Base-by-base conservation (phyloP, 2,797 vertebrate species). In the Garrulus glandarius region DNA sequence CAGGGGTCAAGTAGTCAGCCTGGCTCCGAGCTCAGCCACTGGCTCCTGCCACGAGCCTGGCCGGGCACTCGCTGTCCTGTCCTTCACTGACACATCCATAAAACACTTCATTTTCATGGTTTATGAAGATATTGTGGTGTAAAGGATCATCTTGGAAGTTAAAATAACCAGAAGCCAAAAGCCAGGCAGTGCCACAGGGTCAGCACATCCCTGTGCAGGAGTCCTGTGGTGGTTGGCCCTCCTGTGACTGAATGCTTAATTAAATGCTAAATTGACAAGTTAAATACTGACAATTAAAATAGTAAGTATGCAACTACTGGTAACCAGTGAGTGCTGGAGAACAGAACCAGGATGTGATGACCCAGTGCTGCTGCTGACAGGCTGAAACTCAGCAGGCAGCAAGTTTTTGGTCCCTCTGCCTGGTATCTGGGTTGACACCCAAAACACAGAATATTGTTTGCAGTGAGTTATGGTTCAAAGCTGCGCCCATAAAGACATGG, bases 331-430 rank as follows among this genome's bases (percentile, higher is more conserved):
- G 24, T 43, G 14, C 24, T 1, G 1, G 12, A 70, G n/a, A 69
- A 24, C 7, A 69, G 27, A 59, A 39, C 32, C 9, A 17, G 43
- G 15, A 17, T 43, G 17, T 15, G 32, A 63, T 39, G 65, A 27
- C 5, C 29, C 78, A 18, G 43, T 6, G 13, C 21, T 79, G 36
- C 34, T 80, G 43, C 3, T 44, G 34, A 1, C 0, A 5, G 67
- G 20, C 39, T 53, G 53, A 15, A 50, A 44, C 7, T 4, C 57
- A 46, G 47, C 24, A 12, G 20, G 39, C 19, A 59, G n/a, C 3
- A 2, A 18, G 5, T 2, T 23, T 50, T 41, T 0, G 1, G 50
- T 36, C 57, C 19, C 18, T 32, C 32, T 72, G 21, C 9, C 50
- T 47, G 82, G 15, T 11, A 20, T 18, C 27, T 68, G 50, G 7